Percentiles rank a stretch among this genome's conserved stretches.
Conservation (phyloP, 2,113 vertebrate species). For the Prunella fulvescens region DNA sequence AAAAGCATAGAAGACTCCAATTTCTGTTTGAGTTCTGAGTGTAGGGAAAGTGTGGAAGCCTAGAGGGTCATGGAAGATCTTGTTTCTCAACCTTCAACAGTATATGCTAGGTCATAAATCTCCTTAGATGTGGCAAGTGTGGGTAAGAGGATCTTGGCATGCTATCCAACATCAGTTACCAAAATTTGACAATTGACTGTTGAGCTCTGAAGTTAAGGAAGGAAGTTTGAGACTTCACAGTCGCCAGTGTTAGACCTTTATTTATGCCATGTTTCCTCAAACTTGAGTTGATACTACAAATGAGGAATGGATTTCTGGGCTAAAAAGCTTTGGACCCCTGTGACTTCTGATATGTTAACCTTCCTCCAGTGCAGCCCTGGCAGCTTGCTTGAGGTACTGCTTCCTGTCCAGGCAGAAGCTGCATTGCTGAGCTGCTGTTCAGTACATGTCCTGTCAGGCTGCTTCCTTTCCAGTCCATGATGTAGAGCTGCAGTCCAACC, state of each 20-base stretch:
- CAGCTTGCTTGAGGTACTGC: not conserved
- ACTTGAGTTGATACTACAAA: not conserved
- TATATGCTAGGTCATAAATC: not conserved
- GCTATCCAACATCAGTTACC: not conserved
- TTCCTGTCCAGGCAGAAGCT: not conserved
- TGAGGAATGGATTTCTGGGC: not conserved
- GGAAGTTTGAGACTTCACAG: not conserved
- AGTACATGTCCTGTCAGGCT: not conserved
- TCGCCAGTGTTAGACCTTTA: not conserved
- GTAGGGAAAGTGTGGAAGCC: not conserved
- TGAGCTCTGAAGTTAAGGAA: not conserved
- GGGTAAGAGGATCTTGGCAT: not conserved
- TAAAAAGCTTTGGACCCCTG: not conserved
- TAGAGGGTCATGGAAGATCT: not conserved
- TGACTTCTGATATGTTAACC: not conserved
- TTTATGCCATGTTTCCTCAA: not conserved
- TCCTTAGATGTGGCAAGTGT: not conserved
- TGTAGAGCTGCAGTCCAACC: not conserved
- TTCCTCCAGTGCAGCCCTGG: not conserved
- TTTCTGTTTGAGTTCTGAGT: not conserved
- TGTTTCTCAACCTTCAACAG: not conserved
- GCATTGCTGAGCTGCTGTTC: not conserved
- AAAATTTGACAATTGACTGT: not conserved
- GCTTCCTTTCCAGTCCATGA: not conserved
- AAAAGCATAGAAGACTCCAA: not conserved